Percentiles rank a stretch among this genome's conserved stretches.
Evolutionary conservation across 2,888 invertebrate genomes (phyloP).

Genomic region (Rambutsinella grinnellia): DNA sequence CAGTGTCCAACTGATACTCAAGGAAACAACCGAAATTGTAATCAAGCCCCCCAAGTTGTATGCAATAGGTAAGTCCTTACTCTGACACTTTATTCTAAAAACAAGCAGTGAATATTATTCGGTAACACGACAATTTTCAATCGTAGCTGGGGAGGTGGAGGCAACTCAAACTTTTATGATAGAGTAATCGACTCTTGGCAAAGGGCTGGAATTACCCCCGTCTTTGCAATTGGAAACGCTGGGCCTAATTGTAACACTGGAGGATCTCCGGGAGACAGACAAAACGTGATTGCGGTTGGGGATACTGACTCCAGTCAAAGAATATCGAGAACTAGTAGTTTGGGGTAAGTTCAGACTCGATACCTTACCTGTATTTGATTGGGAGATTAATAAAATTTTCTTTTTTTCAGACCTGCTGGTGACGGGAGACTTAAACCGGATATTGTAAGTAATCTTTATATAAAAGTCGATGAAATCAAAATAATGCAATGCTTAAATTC

Average conservation of each 20-base stretch:
- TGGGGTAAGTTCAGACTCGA: too few species aligned
- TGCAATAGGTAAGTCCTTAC: not conserved
- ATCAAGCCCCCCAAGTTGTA: constrained; percentile 9
- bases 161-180: not conserved
- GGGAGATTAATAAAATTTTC: too few species aligned
- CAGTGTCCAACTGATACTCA: not conserved
- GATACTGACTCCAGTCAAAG: constrained; percentile 1
- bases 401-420: not conserved
- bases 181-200: constrained; percentile 9
- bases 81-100: too few species aligned
- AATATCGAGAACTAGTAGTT: constrained; percentile 10
- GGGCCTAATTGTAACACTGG: constrained; percentile 6
- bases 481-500: too few species aligned
- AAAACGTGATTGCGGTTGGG: constrained; percentile 13
- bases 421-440: constrained; percentile 12
- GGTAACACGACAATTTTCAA: not conserved
- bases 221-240: constrained; percentile 5
- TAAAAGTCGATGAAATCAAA: too few species aligned
- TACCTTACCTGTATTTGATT: too few species aligned
- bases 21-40: not conserved
- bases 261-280: constrained; percentile 12
- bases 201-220: not conserved
- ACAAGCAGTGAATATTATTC: too few species aligned
- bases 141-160: constrained; percentile 9
- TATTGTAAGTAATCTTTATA: constrained; percentile 2